phyloP scores from a whole-genome alignment of 2,888 invertebrate genomes.

The Ectemnius lituratus region DNA sequence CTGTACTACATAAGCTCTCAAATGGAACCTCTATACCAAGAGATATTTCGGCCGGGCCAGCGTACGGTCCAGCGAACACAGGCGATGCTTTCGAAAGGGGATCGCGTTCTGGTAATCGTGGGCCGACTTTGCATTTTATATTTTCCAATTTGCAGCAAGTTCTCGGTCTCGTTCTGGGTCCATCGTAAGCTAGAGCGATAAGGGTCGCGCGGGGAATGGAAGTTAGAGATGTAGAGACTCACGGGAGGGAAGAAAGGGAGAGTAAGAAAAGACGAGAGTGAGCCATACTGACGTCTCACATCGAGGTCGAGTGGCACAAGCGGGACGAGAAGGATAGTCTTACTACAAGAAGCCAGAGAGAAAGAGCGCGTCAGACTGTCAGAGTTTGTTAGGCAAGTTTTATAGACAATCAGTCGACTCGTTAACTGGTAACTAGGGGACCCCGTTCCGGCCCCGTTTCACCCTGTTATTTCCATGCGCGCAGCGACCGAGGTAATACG shows the following conservation, averaged over 20 bases:
- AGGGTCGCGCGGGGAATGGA: constrained; percentile 54
- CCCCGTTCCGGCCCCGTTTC: constrained; percentile 59
- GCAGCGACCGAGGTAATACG: too few relatives aligned
- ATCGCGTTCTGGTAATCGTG: constrained; percentile 32
- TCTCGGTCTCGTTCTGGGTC: constrained; percentile 38
- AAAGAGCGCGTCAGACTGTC: constrained; percentile 8
- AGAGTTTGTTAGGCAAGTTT: constrained; percentile 71
- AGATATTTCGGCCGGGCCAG: background rate
- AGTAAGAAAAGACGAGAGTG: constrained; percentile 9
- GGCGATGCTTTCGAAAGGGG: background rate
- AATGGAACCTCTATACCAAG: too few relatives aligned
- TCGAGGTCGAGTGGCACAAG: background rate
- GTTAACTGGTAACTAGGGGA: constrained; percentile 68
- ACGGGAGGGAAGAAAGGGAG: constrained; percentile 18
- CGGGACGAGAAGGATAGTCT: constrained; percentile 9
- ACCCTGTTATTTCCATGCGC: constrained; percentile 67
- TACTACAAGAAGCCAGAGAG: background rate
- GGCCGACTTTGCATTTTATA: constrained; percentile 62
- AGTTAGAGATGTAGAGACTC: constrained; percentile 41
- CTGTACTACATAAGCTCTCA: background rate
- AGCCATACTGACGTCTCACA: background rate
- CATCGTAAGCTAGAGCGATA: constrained; percentile 41
- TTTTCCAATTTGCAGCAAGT: constrained; percentile 66
- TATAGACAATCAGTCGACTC: constrained; percentile 72
- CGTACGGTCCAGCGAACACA: too few relatives aligned